These are phyloP conservation scores for Mercenaria mercenaria DNA, from an alignment of 1,140 invertebrate species.

Conservation along the genomic window DNA sequence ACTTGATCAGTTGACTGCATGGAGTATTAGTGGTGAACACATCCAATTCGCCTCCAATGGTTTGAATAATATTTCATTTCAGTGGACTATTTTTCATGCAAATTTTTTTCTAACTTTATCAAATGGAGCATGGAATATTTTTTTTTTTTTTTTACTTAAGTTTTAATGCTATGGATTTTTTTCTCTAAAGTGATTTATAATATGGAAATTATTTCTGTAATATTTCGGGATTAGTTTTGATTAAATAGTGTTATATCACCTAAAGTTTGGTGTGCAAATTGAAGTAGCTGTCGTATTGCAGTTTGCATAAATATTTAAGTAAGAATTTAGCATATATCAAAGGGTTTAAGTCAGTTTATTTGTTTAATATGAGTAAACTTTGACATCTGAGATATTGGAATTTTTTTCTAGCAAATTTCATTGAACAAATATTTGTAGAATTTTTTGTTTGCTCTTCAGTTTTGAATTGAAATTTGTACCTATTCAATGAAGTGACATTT, in stretches of 20 bases:
- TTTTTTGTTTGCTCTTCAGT: slow-evolving; percentile 49
- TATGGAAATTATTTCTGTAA: not conserved
- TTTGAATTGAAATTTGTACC: not conserved
- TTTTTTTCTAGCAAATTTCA: not conserved
- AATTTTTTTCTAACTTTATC: not conserved
- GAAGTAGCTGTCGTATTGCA: not conserved
- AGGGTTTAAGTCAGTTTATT: not conserved
- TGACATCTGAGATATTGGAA: not conserved
- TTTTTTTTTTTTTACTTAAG: too few relatives aligned
- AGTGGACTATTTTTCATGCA: not conserved
- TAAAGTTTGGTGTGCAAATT: too few relatives aligned
- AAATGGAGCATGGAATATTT: not conserved
- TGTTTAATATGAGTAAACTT: not conserved
- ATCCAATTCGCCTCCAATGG: slow-evolving; percentile 12
- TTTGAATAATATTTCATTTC: slow-evolving; percentile 20
- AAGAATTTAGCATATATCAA: slow-evolving; percentile 6
- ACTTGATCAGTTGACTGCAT: not conserved
- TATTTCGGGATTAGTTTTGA: not conserved
- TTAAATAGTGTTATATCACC: not conserved
- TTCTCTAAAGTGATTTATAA: not conserved
- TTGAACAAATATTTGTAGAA: slow-evolving; percentile 35
- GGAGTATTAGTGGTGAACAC: not conserved
- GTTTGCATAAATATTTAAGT: not conserved
- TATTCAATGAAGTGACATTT: not conserved
- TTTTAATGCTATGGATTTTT: too few relatives aligned